Percentiles rank a stretch among this genome's conserved stretches.
phyloP scores from a whole-genome alignment of 1,140 invertebrate genomes.

The Harpegnathos saltator region DNA sequence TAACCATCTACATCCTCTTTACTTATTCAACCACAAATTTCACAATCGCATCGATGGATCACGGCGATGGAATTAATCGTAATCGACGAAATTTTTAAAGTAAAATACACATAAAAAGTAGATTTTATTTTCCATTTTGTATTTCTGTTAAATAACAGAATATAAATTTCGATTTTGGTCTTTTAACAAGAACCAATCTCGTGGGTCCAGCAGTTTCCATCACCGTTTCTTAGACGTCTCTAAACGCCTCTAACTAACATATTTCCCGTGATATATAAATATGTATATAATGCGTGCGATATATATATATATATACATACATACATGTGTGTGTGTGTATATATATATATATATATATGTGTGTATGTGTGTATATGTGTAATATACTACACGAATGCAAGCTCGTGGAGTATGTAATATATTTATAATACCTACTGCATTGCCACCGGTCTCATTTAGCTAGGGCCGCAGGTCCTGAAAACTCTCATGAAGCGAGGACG shows the following conservation, averaged over 20 bases:
- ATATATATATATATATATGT: conserved; percentile 28
- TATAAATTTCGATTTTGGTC: neutral
- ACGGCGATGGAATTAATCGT: conserved; percentile 14
- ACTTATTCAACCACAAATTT: neutral
- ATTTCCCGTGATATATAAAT: conserved; percentile 9
- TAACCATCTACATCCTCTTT: neutral
- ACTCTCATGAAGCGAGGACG: conserved; percentile 54
- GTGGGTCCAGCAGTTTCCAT: neutral
- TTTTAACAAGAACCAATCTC: neutral
- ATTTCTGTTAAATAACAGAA: neutral
- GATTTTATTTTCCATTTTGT: neutral
- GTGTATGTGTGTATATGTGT: conserved; percentile 13
- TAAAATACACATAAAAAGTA: too few species aligned
- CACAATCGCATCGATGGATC: neutral
- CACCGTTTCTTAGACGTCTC: neutral
- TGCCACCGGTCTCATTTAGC: neutral
- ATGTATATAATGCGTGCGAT: conserved; percentile 24
- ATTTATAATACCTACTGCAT: conserved; percentile 77
- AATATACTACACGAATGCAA: conserved; percentile 8
- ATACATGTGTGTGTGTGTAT: conserved; percentile 23
- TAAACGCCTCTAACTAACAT: conserved; percentile 7
- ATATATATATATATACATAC: conserved; percentile 14
- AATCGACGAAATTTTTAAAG: neutral
- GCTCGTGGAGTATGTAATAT: neutral
- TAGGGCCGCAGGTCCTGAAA: conserved; percentile 71